Evolutionary conservation across 2,113 vertebrate genomes (phyloP).

Genomic region (Labeo rohita): DNA sequence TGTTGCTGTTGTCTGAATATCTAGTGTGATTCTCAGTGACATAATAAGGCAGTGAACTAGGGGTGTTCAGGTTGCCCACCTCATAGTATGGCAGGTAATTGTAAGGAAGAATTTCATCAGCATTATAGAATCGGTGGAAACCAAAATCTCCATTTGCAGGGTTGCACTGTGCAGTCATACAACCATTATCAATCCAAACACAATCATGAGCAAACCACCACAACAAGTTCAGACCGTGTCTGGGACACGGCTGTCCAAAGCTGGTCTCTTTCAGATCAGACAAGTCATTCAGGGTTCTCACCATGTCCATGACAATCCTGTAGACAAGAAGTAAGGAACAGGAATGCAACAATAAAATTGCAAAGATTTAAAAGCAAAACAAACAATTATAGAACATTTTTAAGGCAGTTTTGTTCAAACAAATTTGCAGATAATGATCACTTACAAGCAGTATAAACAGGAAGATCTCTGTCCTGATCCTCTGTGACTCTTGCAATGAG

Average conservation of each 20-base stretch:
- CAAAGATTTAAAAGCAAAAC: not conserved
- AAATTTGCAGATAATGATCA: not conserved
- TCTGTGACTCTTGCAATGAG: not conserved
- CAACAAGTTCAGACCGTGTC: conserved; percentile 44
- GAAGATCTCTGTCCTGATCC: too few relatives aligned
- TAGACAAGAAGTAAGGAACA: not conserved
- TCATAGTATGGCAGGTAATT: not conserved
- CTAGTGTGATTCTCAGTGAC: not conserved
- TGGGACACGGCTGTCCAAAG: conserved; percentile 33
- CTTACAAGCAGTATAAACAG: not conserved
- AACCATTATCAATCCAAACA: conserved; percentile 20
- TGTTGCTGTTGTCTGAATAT: conserved; percentile 37
- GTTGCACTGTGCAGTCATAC: not conserved
- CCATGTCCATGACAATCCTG: not conserved
- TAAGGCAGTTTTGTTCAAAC: not conserved
- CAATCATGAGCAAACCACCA: conserved; percentile 47
- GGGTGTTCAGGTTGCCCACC: conserved; percentile 39
- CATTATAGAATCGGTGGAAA: conserved; percentile 36
- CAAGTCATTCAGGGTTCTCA: not conserved
- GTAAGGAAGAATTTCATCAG: conserved; percentile 10
- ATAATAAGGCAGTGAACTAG: not conserved
- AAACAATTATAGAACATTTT: not conserved
- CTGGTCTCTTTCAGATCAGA: not conserved
- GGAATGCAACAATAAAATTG: not conserved
- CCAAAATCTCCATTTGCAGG: not conserved